Percentiles rank a stretch among this genome's conserved stretches.
phyloP scores from a whole-genome alignment of 2,113 vertebrate species.

The Miniopterus natalensis region DNA sequence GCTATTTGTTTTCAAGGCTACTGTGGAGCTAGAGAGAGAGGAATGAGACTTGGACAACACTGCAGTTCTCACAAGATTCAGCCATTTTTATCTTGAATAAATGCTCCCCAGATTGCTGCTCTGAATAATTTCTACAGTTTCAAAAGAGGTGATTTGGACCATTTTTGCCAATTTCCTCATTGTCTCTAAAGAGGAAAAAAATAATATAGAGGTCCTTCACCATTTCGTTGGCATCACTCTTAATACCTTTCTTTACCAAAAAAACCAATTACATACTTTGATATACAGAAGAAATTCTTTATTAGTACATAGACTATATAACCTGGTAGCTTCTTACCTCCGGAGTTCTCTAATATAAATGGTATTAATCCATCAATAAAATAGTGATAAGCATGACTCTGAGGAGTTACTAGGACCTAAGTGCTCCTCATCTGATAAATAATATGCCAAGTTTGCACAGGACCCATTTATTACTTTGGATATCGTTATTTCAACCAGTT shows the following conservation, averaged over 20 bases:
- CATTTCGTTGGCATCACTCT: neutral
- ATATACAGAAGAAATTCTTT: neutral
- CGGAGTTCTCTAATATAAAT: neutral
- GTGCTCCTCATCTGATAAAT: neutral
- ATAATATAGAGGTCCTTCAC: neutral
- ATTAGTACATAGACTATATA: neutral
- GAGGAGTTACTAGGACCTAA: neutral
- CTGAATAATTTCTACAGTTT: constrained; percentile 34
- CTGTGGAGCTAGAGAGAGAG: neutral
- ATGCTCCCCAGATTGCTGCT: neutral
- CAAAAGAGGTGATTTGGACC: neutral
- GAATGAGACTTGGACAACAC: neutral
- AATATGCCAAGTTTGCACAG: neutral
- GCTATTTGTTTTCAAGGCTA: neutral
- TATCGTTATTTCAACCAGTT: neutral
- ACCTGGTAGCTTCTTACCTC: neutral
- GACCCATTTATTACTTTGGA: neutral
- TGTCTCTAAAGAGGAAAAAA: neutral
- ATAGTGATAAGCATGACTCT: neutral
- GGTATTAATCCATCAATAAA: neutral
- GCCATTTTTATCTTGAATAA: constrained; percentile 42
- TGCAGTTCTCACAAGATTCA: neutral
- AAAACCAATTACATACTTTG: neutral
- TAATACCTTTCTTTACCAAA: neutral
- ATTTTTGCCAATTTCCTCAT: constrained; percentile 9